Conservation (phyloP, 2,113 vertebrate genomes). For the Pogonocichla stellata region DNA sequence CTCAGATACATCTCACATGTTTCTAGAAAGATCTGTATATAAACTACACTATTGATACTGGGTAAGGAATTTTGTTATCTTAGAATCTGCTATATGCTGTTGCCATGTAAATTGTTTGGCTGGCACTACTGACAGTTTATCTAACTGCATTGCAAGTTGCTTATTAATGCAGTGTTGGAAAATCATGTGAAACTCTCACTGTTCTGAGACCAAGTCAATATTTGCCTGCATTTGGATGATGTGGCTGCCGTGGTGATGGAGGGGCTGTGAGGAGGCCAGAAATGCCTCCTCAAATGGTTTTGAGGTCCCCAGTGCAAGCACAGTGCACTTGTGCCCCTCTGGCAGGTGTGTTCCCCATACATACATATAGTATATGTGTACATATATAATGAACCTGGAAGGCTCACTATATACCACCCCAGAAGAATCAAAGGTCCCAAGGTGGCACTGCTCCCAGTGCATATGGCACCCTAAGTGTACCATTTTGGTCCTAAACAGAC, state of each 20-base stretch:
- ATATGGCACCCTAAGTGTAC: not conserved
- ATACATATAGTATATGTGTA: no score
- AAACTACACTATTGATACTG: not conserved
- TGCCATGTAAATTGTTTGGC: slow-evolving; percentile 33
- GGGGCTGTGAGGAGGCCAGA: not conserved
- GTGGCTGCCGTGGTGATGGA: not conserved
- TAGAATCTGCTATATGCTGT: not conserved
- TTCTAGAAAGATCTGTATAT: not conserved
- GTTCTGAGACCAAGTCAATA: slow-evolving; percentile 33
- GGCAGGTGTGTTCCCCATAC: not conserved
- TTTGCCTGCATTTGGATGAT: slow-evolving; percentile 1
- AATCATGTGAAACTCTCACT: not conserved
- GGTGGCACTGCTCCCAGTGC: fast-evolving
- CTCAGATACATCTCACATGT: not conserved
- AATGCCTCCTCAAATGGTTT: not conserved
- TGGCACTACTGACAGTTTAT: slow-evolving; percentile 15
- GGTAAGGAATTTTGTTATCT: not conserved
- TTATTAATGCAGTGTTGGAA: slow-evolving; percentile 35
- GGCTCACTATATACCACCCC: not conserved
- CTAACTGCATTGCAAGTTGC: slow-evolving; percentile 22
- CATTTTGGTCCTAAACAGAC: not conserved
- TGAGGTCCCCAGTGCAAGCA: not conserved
- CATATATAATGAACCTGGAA: not conserved
- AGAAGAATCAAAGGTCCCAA: not conserved
- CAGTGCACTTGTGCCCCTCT: fast-evolving